phyloP scores from a whole-genome alignment of 2,888 invertebrate genomes.

The Volucella inflata region DNA sequence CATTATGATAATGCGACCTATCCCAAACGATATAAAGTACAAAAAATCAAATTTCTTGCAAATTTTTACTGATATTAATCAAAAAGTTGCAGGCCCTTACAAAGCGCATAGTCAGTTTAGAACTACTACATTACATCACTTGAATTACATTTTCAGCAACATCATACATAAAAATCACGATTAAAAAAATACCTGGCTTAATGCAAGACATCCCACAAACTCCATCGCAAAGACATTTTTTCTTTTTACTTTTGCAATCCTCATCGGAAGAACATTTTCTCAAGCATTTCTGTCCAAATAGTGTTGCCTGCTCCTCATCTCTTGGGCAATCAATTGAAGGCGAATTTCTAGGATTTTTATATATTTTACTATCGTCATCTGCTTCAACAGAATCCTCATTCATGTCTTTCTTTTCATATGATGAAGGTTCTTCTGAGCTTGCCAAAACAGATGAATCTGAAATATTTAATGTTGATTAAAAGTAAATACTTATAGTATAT shows the following conservation, averaged over 20 bases:
- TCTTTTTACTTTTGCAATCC: constrained; percentile 98
- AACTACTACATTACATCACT: too few species aligned
- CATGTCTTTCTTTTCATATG: constrained; percentile 85
- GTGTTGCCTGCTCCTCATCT: constrained; percentile 92
- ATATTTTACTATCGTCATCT: constrained; percentile 92
- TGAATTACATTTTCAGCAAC: too few species aligned
- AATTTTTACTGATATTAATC: too few species aligned
- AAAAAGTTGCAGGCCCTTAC: too few species aligned
- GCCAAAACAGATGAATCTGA: constrained; percentile 73
- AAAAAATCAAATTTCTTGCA: too few species aligned
- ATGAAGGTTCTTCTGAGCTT: constrained; percentile 77
- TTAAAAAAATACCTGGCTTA: constrained; percentile 91
- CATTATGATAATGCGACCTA: too few species aligned
- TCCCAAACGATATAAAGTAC: too few species aligned
- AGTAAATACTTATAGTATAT: background rate
- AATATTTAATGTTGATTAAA: constrained; percentile 1
- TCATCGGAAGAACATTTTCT: constrained; percentile 96
- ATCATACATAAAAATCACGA: background rate
- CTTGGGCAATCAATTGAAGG: constrained; percentile 93
- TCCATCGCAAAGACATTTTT: constrained; percentile 98
- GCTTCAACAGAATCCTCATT: constrained; percentile 86
- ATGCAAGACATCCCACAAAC: constrained; percentile 98
- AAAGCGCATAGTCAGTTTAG: too few species aligned
- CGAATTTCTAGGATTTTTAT: constrained; percentile 94
- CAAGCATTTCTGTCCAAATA: constrained; percentile 93